A percentile compares a stretch with the other conserved stretches of the same genome.
Conservation (phyloP, 2,113 vertebrate genomes). For the Chionodraco myersi region DNA sequence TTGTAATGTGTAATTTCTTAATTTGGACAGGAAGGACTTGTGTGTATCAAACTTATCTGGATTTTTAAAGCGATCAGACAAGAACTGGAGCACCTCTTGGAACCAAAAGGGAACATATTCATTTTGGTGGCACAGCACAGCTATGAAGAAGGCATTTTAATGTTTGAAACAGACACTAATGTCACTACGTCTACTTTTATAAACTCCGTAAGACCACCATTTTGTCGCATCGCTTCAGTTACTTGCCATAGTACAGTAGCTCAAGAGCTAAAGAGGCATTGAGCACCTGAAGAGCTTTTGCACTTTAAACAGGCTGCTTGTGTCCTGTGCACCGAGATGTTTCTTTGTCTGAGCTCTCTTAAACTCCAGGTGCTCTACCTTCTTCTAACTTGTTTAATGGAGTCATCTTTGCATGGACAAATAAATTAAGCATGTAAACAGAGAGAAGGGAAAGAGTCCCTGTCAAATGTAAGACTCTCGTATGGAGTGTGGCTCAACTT, state of each 20-base stretch:
- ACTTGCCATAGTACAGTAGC: slow-evolving; percentile 12
- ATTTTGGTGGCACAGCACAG: slow-evolving; percentile 27
- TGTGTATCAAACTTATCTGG: slow-evolving; percentile 7
- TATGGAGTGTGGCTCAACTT: slow-evolving; percentile 27
- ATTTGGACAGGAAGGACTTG: slow-evolving; percentile 9
- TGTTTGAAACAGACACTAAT: slow-evolving; percentile 36
- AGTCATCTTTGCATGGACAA: slow-evolving; percentile 41
- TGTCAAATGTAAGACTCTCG: slow-evolving; percentile 38
- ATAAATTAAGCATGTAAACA: slow-evolving; percentile 17
- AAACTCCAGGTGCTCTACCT: not conserved
- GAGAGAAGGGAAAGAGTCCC: slow-evolving; percentile 36
- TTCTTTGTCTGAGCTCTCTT: slow-evolving; percentile 17
- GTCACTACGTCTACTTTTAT: slow-evolving; percentile 33
- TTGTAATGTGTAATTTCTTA: not conserved
- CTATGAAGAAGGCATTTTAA: slow-evolving; percentile 57
- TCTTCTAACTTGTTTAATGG: slow-evolving; percentile 12
- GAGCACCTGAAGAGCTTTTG: slow-evolving; percentile 28
- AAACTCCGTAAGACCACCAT: slow-evolving; percentile 28
- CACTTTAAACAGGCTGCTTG: slow-evolving; percentile 27
- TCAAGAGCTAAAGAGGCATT: slow-evolving; percentile 31
- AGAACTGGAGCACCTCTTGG: slow-evolving; percentile 4
- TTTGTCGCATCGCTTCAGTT: slow-evolving; percentile 17
- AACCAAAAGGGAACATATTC: slow-evolving; percentile 31
- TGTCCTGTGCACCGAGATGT: slow-evolving; percentile 4
- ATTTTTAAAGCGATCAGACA: not conserved